Evolutionary conservation across 1,140 invertebrate species (phyloP).

Genomic region (Pollicipes pollicipes): DNA sequence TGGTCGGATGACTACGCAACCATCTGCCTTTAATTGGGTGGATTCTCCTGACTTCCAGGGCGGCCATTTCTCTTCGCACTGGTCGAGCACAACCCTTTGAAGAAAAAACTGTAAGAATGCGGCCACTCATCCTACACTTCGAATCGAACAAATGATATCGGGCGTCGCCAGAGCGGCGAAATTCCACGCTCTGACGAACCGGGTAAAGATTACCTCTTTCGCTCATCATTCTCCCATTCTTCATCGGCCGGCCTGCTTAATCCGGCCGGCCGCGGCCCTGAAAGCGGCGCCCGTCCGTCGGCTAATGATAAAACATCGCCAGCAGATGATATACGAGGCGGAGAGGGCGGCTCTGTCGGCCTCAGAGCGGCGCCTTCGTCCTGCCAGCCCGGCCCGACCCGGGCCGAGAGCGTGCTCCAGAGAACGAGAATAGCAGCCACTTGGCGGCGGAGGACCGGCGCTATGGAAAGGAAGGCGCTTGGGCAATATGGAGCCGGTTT

Average conservation of each 20-base stretch:
- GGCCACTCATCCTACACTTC: neutral
- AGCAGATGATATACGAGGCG: too few relatives aligned
- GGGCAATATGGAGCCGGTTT: too few relatives aligned
- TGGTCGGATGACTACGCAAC: too few relatives aligned
- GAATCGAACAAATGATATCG: conserved; percentile 2
- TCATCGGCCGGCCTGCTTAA: neutral
- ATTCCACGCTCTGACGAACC: neutral
- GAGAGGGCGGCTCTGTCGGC: too few relatives aligned
- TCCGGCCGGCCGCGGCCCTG: neutral
- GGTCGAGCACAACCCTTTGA: neutral
- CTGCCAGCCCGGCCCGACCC: too few relatives aligned
- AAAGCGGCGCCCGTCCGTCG: neutral
- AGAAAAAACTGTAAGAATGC: neutral
- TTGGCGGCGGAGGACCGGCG: too few relatives aligned
- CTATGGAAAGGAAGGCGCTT: too few relatives aligned
- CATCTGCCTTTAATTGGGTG: neutral
- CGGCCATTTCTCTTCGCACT: neutral
- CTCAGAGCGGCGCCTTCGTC: too few relatives aligned
- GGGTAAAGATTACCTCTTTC: neutral
- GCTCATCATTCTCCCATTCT: neutral
- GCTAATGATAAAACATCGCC: neutral
- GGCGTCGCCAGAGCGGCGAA: neutral
- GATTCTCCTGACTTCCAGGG: neutral
- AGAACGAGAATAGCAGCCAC: too few relatives aligned
- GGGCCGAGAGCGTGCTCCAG: too few relatives aligned